Evolutionary conservation across 1,140 invertebrate genomes (phyloP).

Genomic region (Melanaphis sacchari): DNA sequence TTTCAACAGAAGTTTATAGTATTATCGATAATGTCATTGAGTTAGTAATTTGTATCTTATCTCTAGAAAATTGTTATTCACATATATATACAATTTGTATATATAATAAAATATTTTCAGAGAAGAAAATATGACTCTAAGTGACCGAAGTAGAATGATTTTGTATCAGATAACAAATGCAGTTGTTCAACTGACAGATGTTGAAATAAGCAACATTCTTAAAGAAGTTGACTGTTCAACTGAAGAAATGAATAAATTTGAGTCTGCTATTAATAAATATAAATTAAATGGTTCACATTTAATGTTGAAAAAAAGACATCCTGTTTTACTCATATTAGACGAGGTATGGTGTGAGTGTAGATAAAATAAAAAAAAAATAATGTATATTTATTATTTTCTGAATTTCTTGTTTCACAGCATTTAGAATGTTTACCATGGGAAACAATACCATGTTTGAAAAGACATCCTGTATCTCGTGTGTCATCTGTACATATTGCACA

Average conservation of each 20-base stretch:
- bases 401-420: conserved; percentile 65
- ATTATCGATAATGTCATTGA: conserved; percentile 66
- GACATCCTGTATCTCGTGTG: conserved; percentile 74
- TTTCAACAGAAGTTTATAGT: conserved; percentile 64
- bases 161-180: conserved; percentile 65
- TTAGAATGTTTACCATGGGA: conserved; percentile 81
- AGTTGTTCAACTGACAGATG: conserved; percentile 62
- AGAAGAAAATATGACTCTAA: conserved; percentile 59
- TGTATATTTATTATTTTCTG: background rate
- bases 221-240: conserved; percentile 64
- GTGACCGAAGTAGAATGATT: conserved; percentile 58
- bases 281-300: conserved; percentile 64
- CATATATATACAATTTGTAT: background rate
- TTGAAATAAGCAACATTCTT: conserved; percentile 65
- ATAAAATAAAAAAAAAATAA: too few species aligned
- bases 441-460: conserved; percentile 70
- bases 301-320: conserved; percentile 66
- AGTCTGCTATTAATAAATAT: conserved; percentile 63
- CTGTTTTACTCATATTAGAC: conserved; percentile 72
- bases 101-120: conserved; percentile 27
- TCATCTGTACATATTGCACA: conserved; percentile 77
- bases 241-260: conserved; percentile 65
- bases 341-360: conserved; percentile 66
- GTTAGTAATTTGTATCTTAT: conserved; percentile 62
- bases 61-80: background rate